Base-by-base conservation (phyloP, 2,113 vertebrate species). In the Piprites chloris region DNA sequence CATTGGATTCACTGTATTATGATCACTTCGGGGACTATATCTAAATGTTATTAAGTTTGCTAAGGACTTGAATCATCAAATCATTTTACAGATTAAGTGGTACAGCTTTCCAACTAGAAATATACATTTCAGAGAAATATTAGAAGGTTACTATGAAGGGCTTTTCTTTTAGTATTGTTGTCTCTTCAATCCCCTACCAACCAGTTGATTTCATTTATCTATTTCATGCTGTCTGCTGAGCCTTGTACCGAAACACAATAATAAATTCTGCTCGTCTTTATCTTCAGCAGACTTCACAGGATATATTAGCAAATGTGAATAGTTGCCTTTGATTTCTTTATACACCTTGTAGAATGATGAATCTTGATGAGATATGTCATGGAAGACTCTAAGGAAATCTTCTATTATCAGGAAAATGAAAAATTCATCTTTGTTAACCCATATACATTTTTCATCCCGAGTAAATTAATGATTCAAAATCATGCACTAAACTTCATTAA, bases 381-480 rank as follows among this genome's bases (percentile, higher is more conserved):
- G 33, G 85, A 87, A 93, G 59, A 83, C 85, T 94, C 93, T 80
- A 95, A 96, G 91, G 82, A 96, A 89, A 96, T 96, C n/a, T 80
- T 39, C 85, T 93, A 80, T 92, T 95, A 86, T 86, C 72, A 79
- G 46, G 71, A 95, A 96, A 92, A 94, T 89, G 77, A 94, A 91
- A 92, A 95, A 93, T 87, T 94, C 56, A 33, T 95, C 69, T 94
- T 83, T 87, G 85, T 91, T 94, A 96, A 90, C n/a, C 74, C 67
- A 55, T 94, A 93, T 52, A 94, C 19, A n/a, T 67, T 68, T 46
- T 39, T 7, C n/a, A 62, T 49, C 35, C 27, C 30, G 39, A 66
- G 63, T 77, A 95, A 76, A 96, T 96, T 95, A 95, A 93, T 93
- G 91, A 83, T 95, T 93, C 93, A 93, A 93, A 91, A 93, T 95